Percentiles rank a stretch among this genome's conserved stretches.
Conservation (phyloP, 1,140 invertebrate species). For the Temnothorax nylanderi region DNA sequence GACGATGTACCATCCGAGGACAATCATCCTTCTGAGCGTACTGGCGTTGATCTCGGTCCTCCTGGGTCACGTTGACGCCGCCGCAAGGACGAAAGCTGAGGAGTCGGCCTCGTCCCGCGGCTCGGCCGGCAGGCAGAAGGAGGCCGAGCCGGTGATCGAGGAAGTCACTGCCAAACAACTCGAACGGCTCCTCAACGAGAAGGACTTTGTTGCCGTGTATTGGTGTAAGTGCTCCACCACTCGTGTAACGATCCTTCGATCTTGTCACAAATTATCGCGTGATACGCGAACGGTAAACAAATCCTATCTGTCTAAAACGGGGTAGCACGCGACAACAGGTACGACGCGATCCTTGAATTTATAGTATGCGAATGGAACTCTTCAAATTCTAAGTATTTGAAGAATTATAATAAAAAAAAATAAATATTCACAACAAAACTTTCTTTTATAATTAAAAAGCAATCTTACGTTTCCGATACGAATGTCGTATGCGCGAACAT, state of each 20-base stretch:
- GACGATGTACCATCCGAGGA: slow-evolving; percentile 58
- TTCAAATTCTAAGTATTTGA: not conserved
- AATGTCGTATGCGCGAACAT: not conserved
- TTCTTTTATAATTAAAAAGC: not conserved
- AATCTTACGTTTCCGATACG: not conserved
- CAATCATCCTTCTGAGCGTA: slow-evolving; percentile 63
- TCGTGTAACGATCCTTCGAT: not conserved
- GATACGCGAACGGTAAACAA: not conserved
- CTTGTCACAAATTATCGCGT: not conserved
- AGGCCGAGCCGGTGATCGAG: slow-evolving; percentile 93
- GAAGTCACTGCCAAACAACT: slow-evolving; percentile 96
- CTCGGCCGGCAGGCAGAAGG: slow-evolving; percentile 79
- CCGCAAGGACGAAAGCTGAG: slow-evolving; percentile 66
- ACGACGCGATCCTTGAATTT: not conserved
- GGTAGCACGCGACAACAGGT: not conserved
- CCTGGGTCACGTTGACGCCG: slow-evolving; percentile 68
- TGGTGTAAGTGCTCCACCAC: slow-evolving; percentile 93
- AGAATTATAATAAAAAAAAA: too few species aligned
- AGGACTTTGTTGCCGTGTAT: slow-evolving; percentile 97
- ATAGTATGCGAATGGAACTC: not conserved
- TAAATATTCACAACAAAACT: not conserved
- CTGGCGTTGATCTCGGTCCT: slow-evolving; percentile 63
- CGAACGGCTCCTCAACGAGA: slow-evolving; percentile 94
- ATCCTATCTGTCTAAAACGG: not conserved
- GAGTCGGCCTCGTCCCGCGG: slow-evolving; percentile 81